These are phyloP conservation scores for Alectoris magna DNA, from an alignment of 2,797 vertebrate genomes.

Conservation along the genomic window DNA sequence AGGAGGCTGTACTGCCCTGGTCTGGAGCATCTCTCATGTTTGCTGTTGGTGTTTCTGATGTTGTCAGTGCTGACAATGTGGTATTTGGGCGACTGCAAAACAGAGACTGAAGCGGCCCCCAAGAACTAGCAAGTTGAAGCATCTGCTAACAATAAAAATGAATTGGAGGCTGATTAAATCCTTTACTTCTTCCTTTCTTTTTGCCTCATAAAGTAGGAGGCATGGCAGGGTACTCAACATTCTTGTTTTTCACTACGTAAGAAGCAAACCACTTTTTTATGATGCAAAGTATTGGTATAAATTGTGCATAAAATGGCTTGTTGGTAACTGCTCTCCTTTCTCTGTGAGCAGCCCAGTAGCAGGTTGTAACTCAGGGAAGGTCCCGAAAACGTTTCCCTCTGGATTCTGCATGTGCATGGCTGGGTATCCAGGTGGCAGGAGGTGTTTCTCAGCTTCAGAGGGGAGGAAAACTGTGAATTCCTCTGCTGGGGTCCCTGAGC, in stretches of 20 bases:
- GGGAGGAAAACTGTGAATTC: not conserved
- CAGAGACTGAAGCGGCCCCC: not conserved
- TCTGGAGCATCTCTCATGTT: not conserved
- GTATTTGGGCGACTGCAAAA: not conserved
- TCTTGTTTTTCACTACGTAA: not conserved
- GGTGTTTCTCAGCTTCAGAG: not conserved
- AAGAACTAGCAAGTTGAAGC: constrained; percentile 15
- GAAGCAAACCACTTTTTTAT: not conserved
- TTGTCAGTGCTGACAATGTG: constrained; percentile 6
- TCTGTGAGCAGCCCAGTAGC: not conserved
- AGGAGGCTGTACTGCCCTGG: not conserved
- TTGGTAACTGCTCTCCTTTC: not conserved
- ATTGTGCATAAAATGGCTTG: not conserved
- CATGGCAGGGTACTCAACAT: not conserved
- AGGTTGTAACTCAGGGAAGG: not conserved
- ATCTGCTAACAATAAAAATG: constrained; percentile 63
- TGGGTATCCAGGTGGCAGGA: not conserved
- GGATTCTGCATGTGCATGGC: not conserved
- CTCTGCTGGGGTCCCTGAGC: not conserved
- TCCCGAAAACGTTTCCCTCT: not conserved
- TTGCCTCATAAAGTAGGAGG: not conserved
- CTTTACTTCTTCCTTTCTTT: constrained; percentile 24
- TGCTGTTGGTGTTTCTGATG: not conserved
- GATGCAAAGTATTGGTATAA: not conserved
- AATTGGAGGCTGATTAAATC: constrained; percentile 37